A percentile compares a stretch with the other conserved stretches of the same genome.
Evolutionary conservation across 1,140 invertebrate genomes (phyloP).

Genomic region (Onthophagus taurus): DNA sequence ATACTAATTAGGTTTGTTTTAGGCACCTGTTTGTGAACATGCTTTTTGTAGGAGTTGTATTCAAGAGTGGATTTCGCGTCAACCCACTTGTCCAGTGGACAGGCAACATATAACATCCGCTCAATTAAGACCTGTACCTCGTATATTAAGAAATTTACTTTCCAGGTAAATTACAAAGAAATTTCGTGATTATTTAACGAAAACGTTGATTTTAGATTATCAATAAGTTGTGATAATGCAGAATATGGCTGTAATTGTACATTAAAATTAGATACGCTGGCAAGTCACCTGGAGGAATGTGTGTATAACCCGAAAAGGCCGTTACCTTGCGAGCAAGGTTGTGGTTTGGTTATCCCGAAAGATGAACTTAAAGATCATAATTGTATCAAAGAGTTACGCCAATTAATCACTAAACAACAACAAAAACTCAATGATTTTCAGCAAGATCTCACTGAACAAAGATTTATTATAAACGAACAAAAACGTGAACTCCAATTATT

Average conservation of each 20-base stretch:
- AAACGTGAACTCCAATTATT: slow-evolving; percentile 79
- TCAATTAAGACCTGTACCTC: slow-evolving; percentile 80
- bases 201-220: slow-evolving; percentile 49
- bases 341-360: slow-evolving; percentile 87
- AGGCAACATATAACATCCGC: slow-evolving; percentile 76
- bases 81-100: slow-evolving; percentile 90
- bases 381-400: slow-evolving; percentile 79
- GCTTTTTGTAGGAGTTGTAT: slow-evolving; percentile 91
- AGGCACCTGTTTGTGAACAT: slow-evolving; percentile 93
- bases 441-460: slow-evolving; percentile 74
- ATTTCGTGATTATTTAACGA: neutral
- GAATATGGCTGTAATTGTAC: slow-evolving; percentile 74
- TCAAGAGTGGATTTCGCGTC: slow-evolving; percentile 85
- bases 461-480: slow-evolving; percentile 78
- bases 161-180: slow-evolving; percentile 48
- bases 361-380: slow-evolving; percentile 92
- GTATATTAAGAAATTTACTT: slow-evolving; percentile 84
- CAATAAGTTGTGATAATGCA: slow-evolving; percentile 85
- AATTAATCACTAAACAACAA: slow-evolving; percentile 76
- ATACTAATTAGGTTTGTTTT: slow-evolving; percentile 17
- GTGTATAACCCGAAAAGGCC: slow-evolving; percentile 91
- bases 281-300: slow-evolving; percentile 81
- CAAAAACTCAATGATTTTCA: slow-evolving; percentile 78
- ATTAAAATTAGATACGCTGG: slow-evolving; percentile 77
- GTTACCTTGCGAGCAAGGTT: slow-evolving; percentile 85